These are phyloP conservation scores for Lates japonicus DNA, from an alignment of 2,797 vertebrate species.

Conservation along the genomic window DNA sequence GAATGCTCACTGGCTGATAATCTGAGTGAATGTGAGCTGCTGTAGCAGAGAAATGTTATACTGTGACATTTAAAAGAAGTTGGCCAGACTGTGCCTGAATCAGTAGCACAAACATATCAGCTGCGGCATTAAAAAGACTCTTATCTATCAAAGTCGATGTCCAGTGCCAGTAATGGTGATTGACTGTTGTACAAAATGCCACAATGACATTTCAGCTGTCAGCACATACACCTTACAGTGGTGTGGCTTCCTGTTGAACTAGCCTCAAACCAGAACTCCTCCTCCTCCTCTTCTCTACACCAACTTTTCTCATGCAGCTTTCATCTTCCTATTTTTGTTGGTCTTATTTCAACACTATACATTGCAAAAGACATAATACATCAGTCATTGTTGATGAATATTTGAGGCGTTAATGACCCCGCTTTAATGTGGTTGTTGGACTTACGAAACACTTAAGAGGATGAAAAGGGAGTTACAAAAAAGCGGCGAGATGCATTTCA, in stretches of 20 bases:
- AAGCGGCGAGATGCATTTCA: constrained; percentile 75
- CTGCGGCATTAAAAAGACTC: constrained; percentile 67
- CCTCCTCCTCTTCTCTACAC: constrained; percentile 12
- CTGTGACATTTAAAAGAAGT: constrained; percentile 80
- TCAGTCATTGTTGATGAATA: constrained; percentile 59
- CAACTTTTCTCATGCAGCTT: constrained; percentile 46
- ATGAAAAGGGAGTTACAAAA: constrained; percentile 54
- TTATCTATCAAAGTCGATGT: constrained; percentile 78
- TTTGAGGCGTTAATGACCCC: constrained; percentile 56
- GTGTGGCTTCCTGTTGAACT: constrained; percentile 68
- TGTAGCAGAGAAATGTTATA: constrained; percentile 69
- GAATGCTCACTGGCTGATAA: constrained; percentile 52
- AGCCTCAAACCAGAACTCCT: constrained; percentile 55
- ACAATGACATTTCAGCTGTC: constrained; percentile 83
- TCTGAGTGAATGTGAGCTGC: constrained; percentile 60
- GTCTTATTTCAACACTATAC: constrained; percentile 59
- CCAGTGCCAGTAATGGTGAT: constrained; percentile 74
- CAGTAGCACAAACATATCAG: constrained; percentile 74
- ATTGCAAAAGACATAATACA: constrained; percentile 56
- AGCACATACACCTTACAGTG: constrained; percentile 72
- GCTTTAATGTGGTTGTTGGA: constrained; percentile 39
- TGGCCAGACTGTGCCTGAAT: constrained; percentile 50
- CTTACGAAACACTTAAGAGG: constrained; percentile 60
- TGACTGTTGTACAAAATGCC: constrained; percentile 83
- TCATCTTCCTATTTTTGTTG: constrained; percentile 48